phyloP scores from a whole-genome alignment of 2,888 invertebrate genomes.

The Anarsia innoxiella region DNA sequence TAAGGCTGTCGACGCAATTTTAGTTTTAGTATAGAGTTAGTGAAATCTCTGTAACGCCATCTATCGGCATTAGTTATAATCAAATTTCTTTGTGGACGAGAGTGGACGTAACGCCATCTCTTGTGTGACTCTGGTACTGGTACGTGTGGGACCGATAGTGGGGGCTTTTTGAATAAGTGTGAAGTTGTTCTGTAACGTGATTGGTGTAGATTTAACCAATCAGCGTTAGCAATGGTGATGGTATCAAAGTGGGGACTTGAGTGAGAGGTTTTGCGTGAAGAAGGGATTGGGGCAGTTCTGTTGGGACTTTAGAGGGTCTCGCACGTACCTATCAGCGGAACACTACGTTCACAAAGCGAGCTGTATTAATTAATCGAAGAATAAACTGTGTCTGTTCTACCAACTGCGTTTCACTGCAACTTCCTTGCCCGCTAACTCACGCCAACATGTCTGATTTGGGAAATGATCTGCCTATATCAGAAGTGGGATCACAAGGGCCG shows the following conservation, averaged over 20 bases:
- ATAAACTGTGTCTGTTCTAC: not conserved
- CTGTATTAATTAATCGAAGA: not conserved
- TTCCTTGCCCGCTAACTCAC: not conserved
- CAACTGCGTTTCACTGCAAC: not conserved
- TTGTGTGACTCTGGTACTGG: not conserved
- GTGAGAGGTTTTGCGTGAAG: not conserved
- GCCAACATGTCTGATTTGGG: not conserved
- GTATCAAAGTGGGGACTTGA: not conserved
- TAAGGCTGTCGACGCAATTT: not conserved
- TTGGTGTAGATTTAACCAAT: not conserved
- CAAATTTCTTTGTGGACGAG: not conserved
- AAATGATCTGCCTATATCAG: conserved; percentile 2
- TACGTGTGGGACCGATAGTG: not conserved
- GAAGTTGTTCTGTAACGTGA: not conserved
- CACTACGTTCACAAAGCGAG: not conserved
- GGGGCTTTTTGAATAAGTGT: not conserved
- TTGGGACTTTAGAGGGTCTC: not conserved
- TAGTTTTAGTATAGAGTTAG: not conserved
- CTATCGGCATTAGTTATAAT: not conserved
- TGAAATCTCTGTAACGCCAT: not conserved
- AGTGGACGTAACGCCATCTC: not conserved
- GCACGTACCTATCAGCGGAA: not conserved
- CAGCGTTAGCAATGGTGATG: not conserved
- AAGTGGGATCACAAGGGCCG: conserved; percentile 1
- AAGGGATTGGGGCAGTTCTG: not conserved